phyloP scores from a whole-genome alignment of 2,888 invertebrate species.

The Notodonta ziczac region DNA sequence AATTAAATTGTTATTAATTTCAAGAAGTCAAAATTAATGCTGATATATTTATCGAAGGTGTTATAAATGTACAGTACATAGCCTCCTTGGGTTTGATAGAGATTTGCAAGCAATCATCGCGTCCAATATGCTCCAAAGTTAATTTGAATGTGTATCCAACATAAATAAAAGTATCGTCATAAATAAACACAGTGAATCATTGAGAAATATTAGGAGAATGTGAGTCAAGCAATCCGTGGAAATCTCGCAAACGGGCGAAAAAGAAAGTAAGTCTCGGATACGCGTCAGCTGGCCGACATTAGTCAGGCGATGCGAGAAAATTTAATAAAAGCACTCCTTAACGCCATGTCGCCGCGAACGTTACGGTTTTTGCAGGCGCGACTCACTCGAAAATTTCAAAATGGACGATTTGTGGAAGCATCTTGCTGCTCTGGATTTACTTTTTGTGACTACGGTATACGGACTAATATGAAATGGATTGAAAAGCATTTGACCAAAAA shows the following conservation, averaged over 20 bases:
- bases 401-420: conserved; percentile 30
- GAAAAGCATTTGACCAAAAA: too few relatives aligned
- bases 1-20: too few relatives aligned
- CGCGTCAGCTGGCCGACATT: conserved; percentile 80
- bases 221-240: conserved; percentile 53
- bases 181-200: conserved; percentile 30
- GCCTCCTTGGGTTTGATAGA: too few relatives aligned
- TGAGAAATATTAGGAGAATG: conserved; percentile 38
- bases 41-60: too few relatives aligned
- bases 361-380: conserved; percentile 35
- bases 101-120: too few relatives aligned
- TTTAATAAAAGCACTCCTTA: conserved; percentile 80
- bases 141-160: too few relatives aligned
- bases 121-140: too few relatives aligned
- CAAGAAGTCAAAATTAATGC: too few relatives aligned
- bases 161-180: conserved; percentile 21
- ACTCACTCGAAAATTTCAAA: conserved; percentile 37
- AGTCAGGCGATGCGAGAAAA: conserved; percentile 80
- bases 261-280: conserved; percentile 67
- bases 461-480: background rate
- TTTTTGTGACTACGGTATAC: conserved; percentile 34
- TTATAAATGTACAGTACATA: too few relatives aligned
- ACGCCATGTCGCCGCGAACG: conserved; percentile 48
- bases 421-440: conserved; percentile 27
- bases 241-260: conserved; percentile 61